These are phyloP conservation scores for Dorcus hopei DNA, from an alignment of 2,888 invertebrate genomes.

Conservation along the genomic window DNA sequence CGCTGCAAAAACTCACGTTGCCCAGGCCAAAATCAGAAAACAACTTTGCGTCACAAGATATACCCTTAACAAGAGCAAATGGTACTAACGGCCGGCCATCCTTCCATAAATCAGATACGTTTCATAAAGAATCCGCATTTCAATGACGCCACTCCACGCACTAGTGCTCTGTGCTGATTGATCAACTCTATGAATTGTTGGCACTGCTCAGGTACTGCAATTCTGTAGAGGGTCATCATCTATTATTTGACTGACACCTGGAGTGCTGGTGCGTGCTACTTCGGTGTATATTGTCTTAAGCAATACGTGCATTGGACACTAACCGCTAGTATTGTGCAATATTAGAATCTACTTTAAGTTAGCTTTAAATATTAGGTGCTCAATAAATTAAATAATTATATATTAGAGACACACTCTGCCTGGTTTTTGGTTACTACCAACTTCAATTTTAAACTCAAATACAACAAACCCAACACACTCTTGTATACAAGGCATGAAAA, in stretches of 20 bases:
- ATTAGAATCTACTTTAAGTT: slow-evolving; percentile 49
- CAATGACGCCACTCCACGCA: slow-evolving; percentile 74
- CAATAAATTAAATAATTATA: slow-evolving; percentile 41
- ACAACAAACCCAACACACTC: background rate
- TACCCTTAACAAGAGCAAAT: slow-evolving; percentile 58
- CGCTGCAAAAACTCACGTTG: slow-evolving; percentile 66
- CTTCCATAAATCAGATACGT: slow-evolving; percentile 78
- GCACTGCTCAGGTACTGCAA: background rate
- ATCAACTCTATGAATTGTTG: slow-evolving; percentile 4
- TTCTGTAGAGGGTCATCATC: background rate
- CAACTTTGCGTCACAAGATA: slow-evolving; percentile 66
- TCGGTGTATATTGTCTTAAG: slow-evolving; percentile 36
- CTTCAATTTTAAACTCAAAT: slow-evolving; percentile 1
- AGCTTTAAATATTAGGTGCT: slow-evolving; percentile 53
- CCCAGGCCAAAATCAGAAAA: slow-evolving; percentile 82
- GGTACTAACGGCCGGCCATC: slow-evolving; percentile 56
- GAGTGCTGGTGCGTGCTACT: slow-evolving; percentile 32
- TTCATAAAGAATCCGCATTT: slow-evolving; percentile 64
- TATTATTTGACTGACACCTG: slow-evolving; percentile 19
- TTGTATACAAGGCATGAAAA: background rate
- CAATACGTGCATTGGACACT: slow-evolving; percentile 45
- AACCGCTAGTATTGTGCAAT: slow-evolving; percentile 50
- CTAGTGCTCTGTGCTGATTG: slow-evolving; percentile 51
- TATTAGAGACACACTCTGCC: slow-evolving; percentile 22
- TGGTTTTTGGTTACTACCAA: slow-evolving; percentile 34